Percentiles rank a stretch among this genome's conserved stretches.
Evolutionary conservation across 2,113 vertebrate genomes (phyloP).

Genomic region (Penelope pileata): DNA sequence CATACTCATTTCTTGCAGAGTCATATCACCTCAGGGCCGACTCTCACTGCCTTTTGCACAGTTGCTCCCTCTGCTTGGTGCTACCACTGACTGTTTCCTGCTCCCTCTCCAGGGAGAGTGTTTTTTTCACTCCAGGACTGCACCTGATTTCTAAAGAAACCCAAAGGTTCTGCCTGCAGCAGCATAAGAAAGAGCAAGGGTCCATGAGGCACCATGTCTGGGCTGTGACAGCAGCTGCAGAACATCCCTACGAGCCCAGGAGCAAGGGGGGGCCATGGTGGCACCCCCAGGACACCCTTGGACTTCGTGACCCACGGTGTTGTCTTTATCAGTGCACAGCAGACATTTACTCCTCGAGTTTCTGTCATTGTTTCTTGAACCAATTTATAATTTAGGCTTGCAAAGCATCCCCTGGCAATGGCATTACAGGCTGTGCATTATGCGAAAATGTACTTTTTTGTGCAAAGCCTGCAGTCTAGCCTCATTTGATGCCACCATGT

Average conservation of each 20-base stretch:
- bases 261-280: background rate
- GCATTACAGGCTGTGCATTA: background rate
- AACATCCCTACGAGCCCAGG: background rate
- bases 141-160: background rate
- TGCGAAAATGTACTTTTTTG: background rate
- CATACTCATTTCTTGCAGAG: slow-evolving; percentile 36
- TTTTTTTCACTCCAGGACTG: background rate
- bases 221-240: background rate
- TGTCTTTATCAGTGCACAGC: background rate
- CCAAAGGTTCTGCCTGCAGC: background rate
- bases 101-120: background rate
- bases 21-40: background rate
- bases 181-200: background rate
- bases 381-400: background rate
- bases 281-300: background rate
- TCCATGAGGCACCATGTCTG: background rate
- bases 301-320: background rate
- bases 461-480: background rate
- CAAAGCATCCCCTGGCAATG: background rate
- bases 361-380: background rate
- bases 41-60: background rate
- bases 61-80: background rate
- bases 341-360: background rate
- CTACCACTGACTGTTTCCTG: background rate
- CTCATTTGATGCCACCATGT: background rate